phyloP scores from a whole-genome alignment of 2,888 invertebrate genomes.

The Ferrisia virgata region DNA sequence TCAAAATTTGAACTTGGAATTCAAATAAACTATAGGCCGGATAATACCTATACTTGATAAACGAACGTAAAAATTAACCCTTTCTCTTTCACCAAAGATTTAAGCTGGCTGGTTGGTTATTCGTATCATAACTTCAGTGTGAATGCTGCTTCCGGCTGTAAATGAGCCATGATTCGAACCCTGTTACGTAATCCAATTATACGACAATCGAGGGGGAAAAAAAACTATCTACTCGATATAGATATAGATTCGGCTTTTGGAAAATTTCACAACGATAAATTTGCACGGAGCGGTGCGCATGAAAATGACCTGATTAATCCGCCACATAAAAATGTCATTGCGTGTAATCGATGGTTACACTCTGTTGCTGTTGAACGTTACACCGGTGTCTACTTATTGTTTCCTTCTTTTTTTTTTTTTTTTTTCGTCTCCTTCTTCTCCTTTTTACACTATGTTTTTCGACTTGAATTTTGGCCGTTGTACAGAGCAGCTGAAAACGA shows the following conservation, averaged over 20 bases:
- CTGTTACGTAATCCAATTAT: neutral
- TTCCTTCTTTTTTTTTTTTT: neutral
- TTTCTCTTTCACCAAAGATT: neutral
- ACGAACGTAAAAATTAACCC: neutral
- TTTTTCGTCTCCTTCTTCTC: neutral
- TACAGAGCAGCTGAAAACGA: neutral
- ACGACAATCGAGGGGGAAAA: neutral
- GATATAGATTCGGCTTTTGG: neutral
- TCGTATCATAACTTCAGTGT: neutral
- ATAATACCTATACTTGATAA: neutral
- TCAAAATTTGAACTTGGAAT: neutral
- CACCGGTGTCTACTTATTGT: neutral
- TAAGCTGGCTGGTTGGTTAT: neutral
- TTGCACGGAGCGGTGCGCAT: neutral
- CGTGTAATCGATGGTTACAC: constrained; percentile 8
- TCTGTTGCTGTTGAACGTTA: neutral
- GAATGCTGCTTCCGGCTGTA: neutral
- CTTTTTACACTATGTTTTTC: no score
- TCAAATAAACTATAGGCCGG: neutral
- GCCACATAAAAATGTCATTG: constrained; percentile 13
- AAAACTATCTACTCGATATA: neutral
- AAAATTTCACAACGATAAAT: constrained; percentile 2
- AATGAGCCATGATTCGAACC: neutral
- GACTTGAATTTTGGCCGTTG: neutral
- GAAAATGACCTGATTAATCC: constrained; percentile 2